phyloP scores from a whole-genome alignment of 2,797 vertebrate genomes.

The Sebastes matsubarae region DNA sequence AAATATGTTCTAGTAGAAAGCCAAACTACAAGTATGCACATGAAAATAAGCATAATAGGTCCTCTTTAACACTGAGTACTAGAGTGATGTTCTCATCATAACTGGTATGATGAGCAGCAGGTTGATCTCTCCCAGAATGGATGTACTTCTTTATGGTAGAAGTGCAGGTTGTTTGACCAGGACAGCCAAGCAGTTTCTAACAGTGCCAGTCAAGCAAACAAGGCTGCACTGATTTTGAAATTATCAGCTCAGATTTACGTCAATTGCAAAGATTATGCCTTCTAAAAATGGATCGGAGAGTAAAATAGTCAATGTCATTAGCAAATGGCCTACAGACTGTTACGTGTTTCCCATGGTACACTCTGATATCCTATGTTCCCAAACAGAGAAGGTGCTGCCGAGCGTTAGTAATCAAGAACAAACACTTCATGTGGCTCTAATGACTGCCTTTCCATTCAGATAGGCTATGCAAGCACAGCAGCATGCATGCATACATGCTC shows the following conservation, averaged over 20 bases:
- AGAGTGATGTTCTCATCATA: not conserved
- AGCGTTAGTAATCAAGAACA: constrained; percentile 45
- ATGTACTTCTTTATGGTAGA: not conserved
- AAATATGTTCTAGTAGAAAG: too few species aligned
- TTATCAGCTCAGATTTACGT: constrained; percentile 38
- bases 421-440: constrained; percentile 42
- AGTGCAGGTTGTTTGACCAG: not conserved
- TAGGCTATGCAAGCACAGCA: constrained; percentile 42
- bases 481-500: constrained; percentile 1
- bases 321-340: constrained; percentile 27
- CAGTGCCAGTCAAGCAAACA: constrained; percentile 26
- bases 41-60: too few species aligned
- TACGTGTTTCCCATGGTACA: not conserved
- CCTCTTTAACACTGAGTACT: not conserved
- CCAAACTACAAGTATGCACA: too few species aligned
- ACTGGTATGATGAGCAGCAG: not conserved
- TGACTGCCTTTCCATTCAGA: constrained; percentile 41
- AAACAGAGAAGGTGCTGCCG: constrained; percentile 30
- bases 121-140: not conserved
- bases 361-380: constrained; percentile 45
- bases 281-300: constrained; percentile 15
- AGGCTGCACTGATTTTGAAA: constrained; percentile 17
- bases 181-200: not conserved
- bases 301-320: constrained; percentile 39
- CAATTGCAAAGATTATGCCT: constrained; percentile 8